These are phyloP conservation scores for Taeniopygia guttata DNA, from an alignment of 2,797 vertebrate species.

Conservation along the genomic window DNA sequence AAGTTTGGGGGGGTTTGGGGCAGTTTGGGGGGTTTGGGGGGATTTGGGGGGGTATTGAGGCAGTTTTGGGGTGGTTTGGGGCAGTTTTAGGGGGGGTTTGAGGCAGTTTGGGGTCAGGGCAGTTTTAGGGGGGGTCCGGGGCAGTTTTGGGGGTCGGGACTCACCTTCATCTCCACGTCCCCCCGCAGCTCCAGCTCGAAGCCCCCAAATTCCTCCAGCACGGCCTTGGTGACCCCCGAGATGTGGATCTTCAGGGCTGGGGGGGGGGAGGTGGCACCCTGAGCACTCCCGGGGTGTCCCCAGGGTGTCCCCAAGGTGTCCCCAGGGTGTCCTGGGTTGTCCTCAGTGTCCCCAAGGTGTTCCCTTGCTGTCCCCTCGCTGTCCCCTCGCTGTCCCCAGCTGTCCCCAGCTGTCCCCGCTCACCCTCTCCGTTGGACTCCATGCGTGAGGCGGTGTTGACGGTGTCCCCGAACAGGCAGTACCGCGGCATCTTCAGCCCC, in stretches of 20 bases:
- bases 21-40: no score
- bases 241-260: conserved; percentile 90
- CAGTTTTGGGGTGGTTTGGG: no score
- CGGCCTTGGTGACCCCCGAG: conserved; percentile 82
- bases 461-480: background rate
- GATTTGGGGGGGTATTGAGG: no score
- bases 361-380: no score
- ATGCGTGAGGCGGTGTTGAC: background rate
- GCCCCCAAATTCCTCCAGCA: conserved; percentile 86
- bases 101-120: background rate
- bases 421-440: background rate
- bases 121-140: background rate
- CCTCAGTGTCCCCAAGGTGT: no score
- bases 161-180: conserved; percentile 87
- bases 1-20: no score
- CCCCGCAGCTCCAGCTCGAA: conserved; percentile 89
- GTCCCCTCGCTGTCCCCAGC: no score
- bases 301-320: no score
- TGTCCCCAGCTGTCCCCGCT: background rate
- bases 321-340: no score
- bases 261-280: background rate
- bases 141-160: accelerated
- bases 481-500: background rate
- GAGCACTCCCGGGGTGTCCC: background rate
- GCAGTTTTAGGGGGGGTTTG: no score